A percentile compares a stretch with the other conserved stretches of the same genome.
Evolutionary conservation across 2,888 invertebrate genomes (phyloP).

Genomic region (Drosophila prostipennis): DNA sequence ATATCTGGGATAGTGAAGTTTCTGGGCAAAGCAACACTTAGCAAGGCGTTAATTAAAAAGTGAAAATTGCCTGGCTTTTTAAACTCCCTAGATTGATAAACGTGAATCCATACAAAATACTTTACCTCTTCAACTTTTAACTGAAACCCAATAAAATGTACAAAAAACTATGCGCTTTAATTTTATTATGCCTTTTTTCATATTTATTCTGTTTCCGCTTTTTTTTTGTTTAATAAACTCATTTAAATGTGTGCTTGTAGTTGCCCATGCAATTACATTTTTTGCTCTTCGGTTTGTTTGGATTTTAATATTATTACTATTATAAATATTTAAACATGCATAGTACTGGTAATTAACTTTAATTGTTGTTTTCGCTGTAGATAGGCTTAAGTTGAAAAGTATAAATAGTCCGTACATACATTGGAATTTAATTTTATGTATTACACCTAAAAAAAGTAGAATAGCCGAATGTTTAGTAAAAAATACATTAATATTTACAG

Average conservation of each 20-base stretch:
- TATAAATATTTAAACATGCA: conserved; percentile 75
- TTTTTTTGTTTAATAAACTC: conserved; percentile 60
- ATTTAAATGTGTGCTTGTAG: conserved; percentile 37
- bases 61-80: not conserved
- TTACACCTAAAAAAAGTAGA: conserved; percentile 37
- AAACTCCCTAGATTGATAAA: not conserved
- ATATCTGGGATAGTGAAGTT: conserved; percentile 46
- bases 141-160: not conserved
- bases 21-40: conserved; percentile 4
- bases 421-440: conserved; percentile 33
- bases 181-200: conserved; percentile 52
- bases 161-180: conserved; percentile 2
- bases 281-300: conserved; percentile 34
- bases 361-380: conserved; percentile 50
- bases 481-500: conserved; percentile 65
- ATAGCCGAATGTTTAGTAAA: conserved; percentile 44
- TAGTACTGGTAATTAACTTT: conserved; percentile 62
- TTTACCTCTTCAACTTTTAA: not conserved
- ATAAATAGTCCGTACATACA: conserved; percentile 61
- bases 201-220: conserved; percentile 53
- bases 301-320: conserved; percentile 54
- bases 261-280: conserved; percentile 46
- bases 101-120: not conserved
- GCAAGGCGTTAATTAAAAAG: conserved; percentile 31
- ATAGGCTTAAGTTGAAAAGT: conserved; percentile 60